Evolutionary conservation across 2,113 vertebrate species (phyloP), one percentile per base, ranked within the genome.

Genomic region (Smithornis capensis): DNA sequence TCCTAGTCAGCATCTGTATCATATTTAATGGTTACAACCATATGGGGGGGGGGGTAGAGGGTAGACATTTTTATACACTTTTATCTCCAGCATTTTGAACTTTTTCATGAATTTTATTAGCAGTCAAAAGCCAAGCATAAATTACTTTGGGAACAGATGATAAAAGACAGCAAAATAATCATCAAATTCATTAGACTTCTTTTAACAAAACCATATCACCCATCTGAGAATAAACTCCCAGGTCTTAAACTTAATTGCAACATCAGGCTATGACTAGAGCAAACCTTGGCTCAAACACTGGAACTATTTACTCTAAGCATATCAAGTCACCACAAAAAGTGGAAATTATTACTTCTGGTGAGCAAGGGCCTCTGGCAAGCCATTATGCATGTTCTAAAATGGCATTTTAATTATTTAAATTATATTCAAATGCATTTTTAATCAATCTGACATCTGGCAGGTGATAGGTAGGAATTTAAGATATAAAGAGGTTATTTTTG

Each of bases 371-470:
- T 96, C 87, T 82, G 68, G 84, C 76, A 94, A 96, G 76, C 79
- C 77, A 74, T 87, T 83, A 69, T 37, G 42, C 35, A 33, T 74
- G 28, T 86, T 95, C 81, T 86, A 14, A 93, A 94, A 94, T 81
- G 52, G 14, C 16, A 56, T 64, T 94, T 87, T 83, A 80, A 90
- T 96, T 96, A 90, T 96, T 93, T 81, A 94, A 93, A 92, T 92
- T 64, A 29, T 75, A 87, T 68, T 91, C 33, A 71, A 68, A 94
- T 94, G 37, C n/a, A 87, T 87, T 86, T 90, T 85, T 88, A 96
- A 86, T 94, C 52, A 75, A 59, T 86, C 56, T 83, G 64, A 89
- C 93, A 93, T 93, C 90, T 96, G 88, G 82, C 75, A 93, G 47
- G 71, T 95, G 88, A 59, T 88, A 19, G 31, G 71, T 90, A 77